A percentile compares a stretch with the other conserved stretches of the same genome.
Evolutionary conservation across 2,888 invertebrate species (phyloP).

Genomic region (Agonopterix subpropinquella): DNA sequence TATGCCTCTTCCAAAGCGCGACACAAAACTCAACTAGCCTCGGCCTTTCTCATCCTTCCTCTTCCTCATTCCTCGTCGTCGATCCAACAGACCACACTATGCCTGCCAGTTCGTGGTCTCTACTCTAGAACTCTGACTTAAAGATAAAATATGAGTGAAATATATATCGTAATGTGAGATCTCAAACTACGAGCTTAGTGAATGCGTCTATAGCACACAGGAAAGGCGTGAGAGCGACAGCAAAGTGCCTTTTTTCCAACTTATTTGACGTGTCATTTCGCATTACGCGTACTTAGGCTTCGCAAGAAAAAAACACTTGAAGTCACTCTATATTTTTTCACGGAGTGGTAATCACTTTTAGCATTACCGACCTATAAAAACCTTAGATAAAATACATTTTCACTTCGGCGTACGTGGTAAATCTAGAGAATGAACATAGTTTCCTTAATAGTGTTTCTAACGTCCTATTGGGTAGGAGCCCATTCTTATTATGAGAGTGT

Average conservation of each 20-base stretch:
- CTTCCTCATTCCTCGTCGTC: too few species aligned
- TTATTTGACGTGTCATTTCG: constrained; percentile 52
- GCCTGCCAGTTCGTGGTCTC: too few species aligned
- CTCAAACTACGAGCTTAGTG: constrained; percentile 14
- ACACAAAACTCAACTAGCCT: too few species aligned
- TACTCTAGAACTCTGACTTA: too few species aligned
- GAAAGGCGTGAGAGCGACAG: constrained; percentile 42
- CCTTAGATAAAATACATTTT: not conserved
- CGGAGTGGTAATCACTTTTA: constrained; percentile 1
- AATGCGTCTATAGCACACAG: constrained; percentile 22
- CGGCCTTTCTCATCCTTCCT: too few species aligned
- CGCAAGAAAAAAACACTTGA: not conserved
- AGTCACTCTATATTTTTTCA: not conserved
- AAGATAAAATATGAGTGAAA: too few species aligned
- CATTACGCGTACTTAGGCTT: not conserved
- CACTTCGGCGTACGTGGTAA: not conserved
- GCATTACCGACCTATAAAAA: constrained; percentile 2
- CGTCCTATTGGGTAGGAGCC: constrained; percentile 1
- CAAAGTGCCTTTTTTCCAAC: constrained; percentile 64
- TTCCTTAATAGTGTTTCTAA: not conserved
- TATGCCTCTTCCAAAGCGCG: too few species aligned
- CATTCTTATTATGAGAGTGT: constrained; percentile 6
- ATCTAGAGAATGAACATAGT: not conserved
- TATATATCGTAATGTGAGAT: constrained; percentile 19
- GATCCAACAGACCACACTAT: too few species aligned